Evolutionary conservation across 2,797 vertebrate genomes (phyloP).

Genomic region (Sparidentex hasta): DNA sequence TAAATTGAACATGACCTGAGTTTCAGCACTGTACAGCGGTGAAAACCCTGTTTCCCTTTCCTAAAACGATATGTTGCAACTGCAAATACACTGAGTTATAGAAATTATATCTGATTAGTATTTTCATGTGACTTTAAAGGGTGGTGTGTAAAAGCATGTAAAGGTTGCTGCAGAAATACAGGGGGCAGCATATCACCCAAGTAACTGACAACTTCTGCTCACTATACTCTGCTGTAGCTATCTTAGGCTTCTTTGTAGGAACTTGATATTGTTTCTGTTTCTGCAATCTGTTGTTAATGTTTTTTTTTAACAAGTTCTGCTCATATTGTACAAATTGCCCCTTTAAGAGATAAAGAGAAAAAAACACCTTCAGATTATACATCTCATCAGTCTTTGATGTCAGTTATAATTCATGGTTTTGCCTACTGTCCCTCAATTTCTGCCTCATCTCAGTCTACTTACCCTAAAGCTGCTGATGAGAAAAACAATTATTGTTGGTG

Average conservation of each 20-base stretch:
- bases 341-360: no score
- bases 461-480: background rate
- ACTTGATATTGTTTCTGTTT: no score
- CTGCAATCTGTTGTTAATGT: no score
- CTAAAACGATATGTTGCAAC: constrained; percentile 7
- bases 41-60: constrained; percentile 30
- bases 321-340: no score
- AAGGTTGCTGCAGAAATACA: no score
- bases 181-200: no score
- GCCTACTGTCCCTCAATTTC: background rate
- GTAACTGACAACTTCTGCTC: no score
- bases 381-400: background rate
- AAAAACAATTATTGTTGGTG: background rate
- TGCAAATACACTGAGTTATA: background rate
- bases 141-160: no score
- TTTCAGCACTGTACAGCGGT: background rate
- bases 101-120: background rate
- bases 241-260: no score
- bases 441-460: background rate
- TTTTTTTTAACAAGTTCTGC: no score
- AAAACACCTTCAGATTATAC: background rate
- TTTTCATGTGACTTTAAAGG: background rate
- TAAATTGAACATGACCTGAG: constrained; percentile 24
- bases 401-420: background rate
- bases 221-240: no score